These are phyloP conservation scores for Xiphorhynchus erythropygius DNA, from an alignment of 2,797 vertebrate species.

Conservation along the genomic window DNA sequence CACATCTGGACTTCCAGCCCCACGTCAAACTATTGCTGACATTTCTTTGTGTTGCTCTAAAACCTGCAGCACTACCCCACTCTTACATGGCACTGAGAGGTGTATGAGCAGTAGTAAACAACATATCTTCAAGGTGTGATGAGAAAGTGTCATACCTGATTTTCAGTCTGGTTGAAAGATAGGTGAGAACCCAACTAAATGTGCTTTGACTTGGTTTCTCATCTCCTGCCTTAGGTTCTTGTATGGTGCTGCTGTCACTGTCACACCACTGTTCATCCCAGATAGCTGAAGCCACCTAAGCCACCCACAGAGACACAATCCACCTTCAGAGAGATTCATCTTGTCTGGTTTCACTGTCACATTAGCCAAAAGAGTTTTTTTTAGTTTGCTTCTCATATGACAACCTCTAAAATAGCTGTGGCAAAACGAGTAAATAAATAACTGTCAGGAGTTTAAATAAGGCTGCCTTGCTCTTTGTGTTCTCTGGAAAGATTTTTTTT, in stretches of 20 bases:
- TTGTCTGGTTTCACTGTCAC: not conserved
- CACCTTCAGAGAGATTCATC: not conserved
- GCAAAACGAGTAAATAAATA: constrained; percentile 16
- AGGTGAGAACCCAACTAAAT: not conserved
- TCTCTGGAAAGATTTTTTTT: not conserved
- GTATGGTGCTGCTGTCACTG: not conserved
- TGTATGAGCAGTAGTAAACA: not conserved
- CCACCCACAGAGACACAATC: not conserved
- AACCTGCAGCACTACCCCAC: not conserved
- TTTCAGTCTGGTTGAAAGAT: not conserved
- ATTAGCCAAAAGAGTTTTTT: not conserved
- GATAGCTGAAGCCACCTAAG: not conserved
- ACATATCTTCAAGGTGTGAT: not conserved
- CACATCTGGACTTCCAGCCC: constrained; percentile 20
- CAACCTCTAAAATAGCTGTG: constrained; percentile 29
- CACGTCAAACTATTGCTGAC: not conserved
- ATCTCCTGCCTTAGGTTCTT: not conserved
- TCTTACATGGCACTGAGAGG: not conserved
- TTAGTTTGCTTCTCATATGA: constrained; percentile 37
- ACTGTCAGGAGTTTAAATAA: constrained; percentile 29
- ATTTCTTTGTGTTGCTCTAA: not conserved
- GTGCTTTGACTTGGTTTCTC: not conserved
- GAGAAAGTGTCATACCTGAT: not conserved
- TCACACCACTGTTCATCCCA: not conserved
- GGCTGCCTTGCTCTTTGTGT: not conserved